These are phyloP conservation scores for Oxyura jamaicensis DNA, from an alignment of 2,113 vertebrate species.

Conservation along the genomic window DNA sequence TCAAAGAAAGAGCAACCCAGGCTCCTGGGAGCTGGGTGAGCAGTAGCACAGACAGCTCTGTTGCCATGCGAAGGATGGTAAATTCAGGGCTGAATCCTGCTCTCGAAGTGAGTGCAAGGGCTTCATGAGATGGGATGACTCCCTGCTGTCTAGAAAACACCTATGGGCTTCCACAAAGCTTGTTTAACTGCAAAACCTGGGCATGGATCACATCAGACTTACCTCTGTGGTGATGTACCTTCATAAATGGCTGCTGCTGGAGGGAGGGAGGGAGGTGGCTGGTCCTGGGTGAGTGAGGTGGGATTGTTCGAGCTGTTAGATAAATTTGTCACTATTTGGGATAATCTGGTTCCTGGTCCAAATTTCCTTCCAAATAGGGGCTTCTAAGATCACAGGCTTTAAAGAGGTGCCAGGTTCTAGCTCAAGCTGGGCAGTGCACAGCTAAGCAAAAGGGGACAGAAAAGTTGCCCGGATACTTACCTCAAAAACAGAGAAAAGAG, in stretches of 20 bases:
- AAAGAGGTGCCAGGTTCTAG: not conserved
- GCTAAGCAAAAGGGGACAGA: not conserved
- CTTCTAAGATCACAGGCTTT: not conserved
- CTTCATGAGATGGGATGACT: not conserved
- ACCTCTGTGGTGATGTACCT: not conserved
- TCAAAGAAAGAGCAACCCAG: not conserved
- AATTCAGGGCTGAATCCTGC: not conserved
- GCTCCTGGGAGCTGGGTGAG: not conserved
- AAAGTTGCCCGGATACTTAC: not conserved
- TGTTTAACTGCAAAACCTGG: not conserved
- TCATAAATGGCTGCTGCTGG: not conserved
- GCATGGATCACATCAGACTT: not conserved
- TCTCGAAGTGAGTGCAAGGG: not conserved
- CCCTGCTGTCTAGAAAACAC: no score
- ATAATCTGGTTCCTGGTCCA: not conserved
- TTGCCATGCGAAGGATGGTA: not conserved
- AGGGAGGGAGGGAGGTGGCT: not conserved
- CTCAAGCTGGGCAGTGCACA: not conserved
- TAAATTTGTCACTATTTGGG: not conserved
- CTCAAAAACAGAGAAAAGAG: not conserved
- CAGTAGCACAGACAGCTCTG: not conserved
- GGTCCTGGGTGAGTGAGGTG: not conserved
- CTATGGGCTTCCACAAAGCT: not conserved
- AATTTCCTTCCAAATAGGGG: not conserved
- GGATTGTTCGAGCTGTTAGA: not conserved